Base-by-base conservation (phyloP, 2,113 vertebrate genomes). In the Vanacampus margaritifer region DNA sequence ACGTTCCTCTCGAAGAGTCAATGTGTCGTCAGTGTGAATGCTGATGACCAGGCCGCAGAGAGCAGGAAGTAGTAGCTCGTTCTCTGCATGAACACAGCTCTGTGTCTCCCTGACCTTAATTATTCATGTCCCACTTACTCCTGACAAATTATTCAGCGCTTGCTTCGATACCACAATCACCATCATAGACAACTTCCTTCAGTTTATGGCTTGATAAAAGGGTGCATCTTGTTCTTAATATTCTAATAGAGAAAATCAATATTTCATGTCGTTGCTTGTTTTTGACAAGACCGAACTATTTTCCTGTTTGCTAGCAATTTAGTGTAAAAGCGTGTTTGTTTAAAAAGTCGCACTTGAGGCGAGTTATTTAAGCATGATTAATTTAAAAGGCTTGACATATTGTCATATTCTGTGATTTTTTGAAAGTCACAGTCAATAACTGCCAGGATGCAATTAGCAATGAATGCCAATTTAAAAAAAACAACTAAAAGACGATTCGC, bases 71-170 rank as follows among this genome's bases (percentile, higher is more conserved):
- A 37, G 76, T 75, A 41, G 76, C 69, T 79, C 76, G 81, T 79
- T 35, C 61, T 71, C 82, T 67, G 50, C 69, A 75, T 87, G 86
- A 89, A 88, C 79, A 86, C 85, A 76, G 85, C 90, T 89, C 89
- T 89, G 82, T 89, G 86, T 89, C 81, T 87, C 80, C 85, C 84
- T 78, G 66, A 75, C 79, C 76, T 89, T 86, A 89, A 90, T 90
- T 89, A 91, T 90, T 90, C 85, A 91, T 89, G 83, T 85, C 79
- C 86, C 87, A 87, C 86, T 88, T 88, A 89, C 80, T 82, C 74
- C 74, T 54, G 76, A 86, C 88, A 89, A 87, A 86, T 88, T 84
- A 85, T 87, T 86, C 83, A 79, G 84, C 70, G 73, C 82, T 77
- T 70, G 75, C 69, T 77, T 67, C 64, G 54, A 80, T 64, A 66